These are phyloP conservation scores for Onychomys arenicola DNA, from an alignment of 2,797 vertebrate genomes.

Conservation along the genomic window DNA sequence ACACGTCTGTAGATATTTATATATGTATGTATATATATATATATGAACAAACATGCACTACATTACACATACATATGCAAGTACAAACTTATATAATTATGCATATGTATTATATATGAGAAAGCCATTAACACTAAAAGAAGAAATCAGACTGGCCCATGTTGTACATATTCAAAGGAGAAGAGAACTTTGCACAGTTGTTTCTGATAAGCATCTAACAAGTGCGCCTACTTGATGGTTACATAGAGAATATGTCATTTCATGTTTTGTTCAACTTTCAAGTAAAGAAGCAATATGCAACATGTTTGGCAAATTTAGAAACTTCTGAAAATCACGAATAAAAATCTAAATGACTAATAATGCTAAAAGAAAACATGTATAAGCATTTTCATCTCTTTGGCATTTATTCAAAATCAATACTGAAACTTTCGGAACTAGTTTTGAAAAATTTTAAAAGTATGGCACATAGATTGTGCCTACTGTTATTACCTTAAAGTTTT, in stretches of 20 bases:
- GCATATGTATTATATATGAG: neutral
- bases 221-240: neutral
- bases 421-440: neutral
- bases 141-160: neutral
- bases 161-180: neutral
- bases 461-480: neutral
- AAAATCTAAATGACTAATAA: neutral
- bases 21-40: neutral
- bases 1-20: neutral
- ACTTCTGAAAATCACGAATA: neutral
- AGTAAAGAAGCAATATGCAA: neutral
- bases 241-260: neutral
- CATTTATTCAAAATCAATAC: neutral
- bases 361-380: neutral
- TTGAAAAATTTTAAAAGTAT: neutral
- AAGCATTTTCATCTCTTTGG: neutral
- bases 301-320: neutral
- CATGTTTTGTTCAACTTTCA: neutral
- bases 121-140: neutral
- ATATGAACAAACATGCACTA: neutral
- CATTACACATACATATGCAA: neutral
- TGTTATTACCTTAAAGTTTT: constrained; percentile 18
- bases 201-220: neutral
- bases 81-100: neutral
- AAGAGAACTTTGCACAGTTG: neutral